phyloP scores from a whole-genome alignment of 1,140 invertebrate genomes.

The Ceratosolen solmsi region DNA sequence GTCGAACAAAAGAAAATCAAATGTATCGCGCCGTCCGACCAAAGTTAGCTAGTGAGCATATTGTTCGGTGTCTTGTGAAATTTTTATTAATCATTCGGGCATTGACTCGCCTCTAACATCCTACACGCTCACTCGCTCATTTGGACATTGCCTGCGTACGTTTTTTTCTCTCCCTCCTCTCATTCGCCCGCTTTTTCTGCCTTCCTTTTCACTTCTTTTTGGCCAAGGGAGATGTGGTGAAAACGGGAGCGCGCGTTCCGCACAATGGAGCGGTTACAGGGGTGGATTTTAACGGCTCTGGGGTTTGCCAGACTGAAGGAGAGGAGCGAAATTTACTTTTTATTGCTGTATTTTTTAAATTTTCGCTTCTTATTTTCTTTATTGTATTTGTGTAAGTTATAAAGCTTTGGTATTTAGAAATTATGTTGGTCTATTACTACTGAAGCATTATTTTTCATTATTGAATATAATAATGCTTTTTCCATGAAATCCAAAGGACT shows the following conservation, averaged over 20 bases:
- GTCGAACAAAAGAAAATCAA: slow-evolving; percentile 39
- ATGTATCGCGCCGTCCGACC: slow-evolving; percentile 4
- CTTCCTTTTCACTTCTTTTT: background rate
- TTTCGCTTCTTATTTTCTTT: too few relatives aligned
- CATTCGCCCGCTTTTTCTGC: background rate
- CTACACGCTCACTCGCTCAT: background rate
- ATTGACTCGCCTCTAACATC: background rate
- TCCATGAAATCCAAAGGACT: too few relatives aligned
- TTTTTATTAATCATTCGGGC: slow-evolving; percentile 48
- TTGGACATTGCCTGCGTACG: background rate
- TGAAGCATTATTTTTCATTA: too few relatives aligned
- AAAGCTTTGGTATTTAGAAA: too few relatives aligned
- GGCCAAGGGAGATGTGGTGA: background rate
- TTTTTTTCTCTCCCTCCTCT: background rate
- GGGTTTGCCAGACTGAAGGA: background rate
- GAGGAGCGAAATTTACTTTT: background rate
- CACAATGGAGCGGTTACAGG: slow-evolving; percentile 21
- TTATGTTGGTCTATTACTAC: too few relatives aligned
- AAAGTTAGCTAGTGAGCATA: background rate
- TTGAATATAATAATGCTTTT: too few relatives aligned
- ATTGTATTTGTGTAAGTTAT: too few relatives aligned
- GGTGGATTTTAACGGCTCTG: background rate
- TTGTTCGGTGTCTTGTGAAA: slow-evolving; percentile 40
- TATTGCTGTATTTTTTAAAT: background rate
- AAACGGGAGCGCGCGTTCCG: slow-evolving; percentile 4